Percentiles rank a stretch among this genome's conserved stretches.
phyloP scores from a whole-genome alignment of 2,888 invertebrate genomes.

The Xylophagus ater region DNA sequence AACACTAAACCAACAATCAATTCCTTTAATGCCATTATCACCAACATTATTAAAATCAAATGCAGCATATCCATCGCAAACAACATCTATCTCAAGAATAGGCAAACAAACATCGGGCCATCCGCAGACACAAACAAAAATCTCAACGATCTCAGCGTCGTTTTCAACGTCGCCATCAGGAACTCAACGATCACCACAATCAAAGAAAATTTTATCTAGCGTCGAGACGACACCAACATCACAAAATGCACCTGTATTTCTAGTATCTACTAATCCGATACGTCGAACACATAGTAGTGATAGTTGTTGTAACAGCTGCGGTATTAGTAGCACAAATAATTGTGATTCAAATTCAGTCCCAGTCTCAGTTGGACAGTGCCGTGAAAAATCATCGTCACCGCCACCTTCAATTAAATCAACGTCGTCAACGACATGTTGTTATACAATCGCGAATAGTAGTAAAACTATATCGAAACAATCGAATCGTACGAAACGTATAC shows the following conservation, averaged over 20 bases:
- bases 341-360: conserved; percentile 15
- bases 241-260: not conserved
- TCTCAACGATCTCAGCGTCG: not conserved
- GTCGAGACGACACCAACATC: conserved; percentile 5
- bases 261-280: conserved; percentile 2
- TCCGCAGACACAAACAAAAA: conserved; percentile 6
- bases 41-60: too few relatives aligned
- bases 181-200: not conserved
- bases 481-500: conserved; percentile 11
- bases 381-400: conserved; percentile 13
- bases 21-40: too few relatives aligned
- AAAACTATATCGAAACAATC: conserved; percentile 17
- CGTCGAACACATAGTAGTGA: conserved; percentile 12
- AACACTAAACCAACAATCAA: not conserved
- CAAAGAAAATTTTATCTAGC: not conserved
- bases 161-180: not conserved
- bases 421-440: conserved; percentile 33
- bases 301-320: conserved; percentile 12
- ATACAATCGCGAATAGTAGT: conserved; percentile 25
- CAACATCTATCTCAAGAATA: conserved; percentile 3
- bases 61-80: too few relatives aligned
- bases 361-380: conserved; percentile 16
- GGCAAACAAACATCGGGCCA: too few relatives aligned
- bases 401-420: conserved; percentile 12
- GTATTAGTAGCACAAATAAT: conserved; percentile 10